phyloP scores from a whole-genome alignment of 2,113 vertebrate species.

The Megaptera novaeangliae region DNA sequence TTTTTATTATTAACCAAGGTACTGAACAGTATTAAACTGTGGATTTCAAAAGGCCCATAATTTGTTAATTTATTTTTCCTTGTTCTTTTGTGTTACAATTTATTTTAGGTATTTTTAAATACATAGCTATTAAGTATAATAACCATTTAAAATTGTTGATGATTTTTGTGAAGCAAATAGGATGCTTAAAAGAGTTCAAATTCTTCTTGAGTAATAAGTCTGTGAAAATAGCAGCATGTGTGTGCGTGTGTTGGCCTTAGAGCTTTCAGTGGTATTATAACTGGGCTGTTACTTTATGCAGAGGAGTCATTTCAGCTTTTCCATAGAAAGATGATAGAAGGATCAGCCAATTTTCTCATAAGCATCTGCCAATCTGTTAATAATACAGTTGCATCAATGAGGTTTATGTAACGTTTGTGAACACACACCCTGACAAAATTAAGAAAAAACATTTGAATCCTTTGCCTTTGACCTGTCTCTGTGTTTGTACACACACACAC shows the following conservation, averaged over 20 bases:
- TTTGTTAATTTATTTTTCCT: slow-evolving; percentile 18
- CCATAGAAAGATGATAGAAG: slow-evolving; percentile 16
- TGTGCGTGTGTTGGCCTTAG: background rate
- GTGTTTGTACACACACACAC: background rate
- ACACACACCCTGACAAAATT: background rate
- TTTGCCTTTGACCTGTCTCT: slow-evolving; percentile 15
- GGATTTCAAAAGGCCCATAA: background rate
- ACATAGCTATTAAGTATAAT: background rate
- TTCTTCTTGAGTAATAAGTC: slow-evolving; percentile 18
- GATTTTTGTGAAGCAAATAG: slow-evolving; percentile 21
- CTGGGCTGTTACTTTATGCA: background rate
- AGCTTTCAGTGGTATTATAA: background rate
- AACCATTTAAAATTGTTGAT: background rate
- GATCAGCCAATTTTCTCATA: slow-evolving; percentile 16
- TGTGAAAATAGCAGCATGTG: background rate
- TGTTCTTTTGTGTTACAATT: background rate
- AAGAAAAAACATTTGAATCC: background rate
- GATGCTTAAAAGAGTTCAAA: background rate
- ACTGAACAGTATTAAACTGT: background rate
- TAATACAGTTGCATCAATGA: background rate
- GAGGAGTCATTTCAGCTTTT: slow-evolving; percentile 19
- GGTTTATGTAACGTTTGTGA: background rate
- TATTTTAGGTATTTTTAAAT: slow-evolving; percentile 10
- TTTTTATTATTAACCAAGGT: background rate
- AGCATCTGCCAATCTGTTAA: background rate